Percentiles rank a stretch among this genome's conserved stretches.
phyloP scores from a whole-genome alignment of 1,140 invertebrate species.

The Apis laboriosa region DNA sequence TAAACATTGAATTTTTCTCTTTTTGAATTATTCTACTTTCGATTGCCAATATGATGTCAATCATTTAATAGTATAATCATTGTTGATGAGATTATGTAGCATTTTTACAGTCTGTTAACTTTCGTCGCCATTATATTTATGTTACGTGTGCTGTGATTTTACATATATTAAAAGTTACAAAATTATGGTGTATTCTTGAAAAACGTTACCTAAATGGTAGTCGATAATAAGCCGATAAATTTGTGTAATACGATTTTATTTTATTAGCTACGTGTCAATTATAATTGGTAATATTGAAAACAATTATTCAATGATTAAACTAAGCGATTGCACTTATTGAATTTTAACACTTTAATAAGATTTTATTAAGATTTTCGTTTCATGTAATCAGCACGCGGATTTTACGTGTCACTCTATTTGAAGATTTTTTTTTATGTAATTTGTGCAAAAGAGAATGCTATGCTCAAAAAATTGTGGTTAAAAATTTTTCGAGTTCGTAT shows the following conservation, averaged over 20 bases:
- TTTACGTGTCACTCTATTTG: conserved; percentile 53
- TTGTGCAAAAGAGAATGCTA: conserved; percentile 66
- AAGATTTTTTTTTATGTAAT: conserved; percentile 69
- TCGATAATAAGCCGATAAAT: conserved; percentile 19
- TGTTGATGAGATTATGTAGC: not conserved
- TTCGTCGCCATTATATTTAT: conserved; percentile 45
- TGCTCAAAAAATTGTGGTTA: conserved; percentile 70
- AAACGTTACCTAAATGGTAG: not conserved
- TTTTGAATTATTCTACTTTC: not conserved
- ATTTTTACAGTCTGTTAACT: conserved; percentile 23
- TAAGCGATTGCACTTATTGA: conserved; percentile 11
- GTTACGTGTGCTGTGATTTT: conserved; percentile 28
- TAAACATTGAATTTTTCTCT: not conserved
- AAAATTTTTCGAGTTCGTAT: conserved; percentile 57
- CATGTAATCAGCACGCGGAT: conserved; percentile 60
- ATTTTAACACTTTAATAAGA: conserved; percentile 5
- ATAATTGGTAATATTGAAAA: not conserved
- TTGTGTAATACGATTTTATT: conserved; percentile 1
- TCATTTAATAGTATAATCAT: not conserved
- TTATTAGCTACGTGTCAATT: not conserved
- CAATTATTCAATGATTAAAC: conserved; percentile 25
- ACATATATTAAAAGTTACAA: conserved; percentile 3
- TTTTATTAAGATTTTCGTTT: conserved; percentile 31
- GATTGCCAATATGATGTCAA: not conserved
- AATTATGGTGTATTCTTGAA: conserved; percentile 25